Conservation (phyloP, 1,140 invertebrate species). For the Hypothenemus hampei region DNA sequence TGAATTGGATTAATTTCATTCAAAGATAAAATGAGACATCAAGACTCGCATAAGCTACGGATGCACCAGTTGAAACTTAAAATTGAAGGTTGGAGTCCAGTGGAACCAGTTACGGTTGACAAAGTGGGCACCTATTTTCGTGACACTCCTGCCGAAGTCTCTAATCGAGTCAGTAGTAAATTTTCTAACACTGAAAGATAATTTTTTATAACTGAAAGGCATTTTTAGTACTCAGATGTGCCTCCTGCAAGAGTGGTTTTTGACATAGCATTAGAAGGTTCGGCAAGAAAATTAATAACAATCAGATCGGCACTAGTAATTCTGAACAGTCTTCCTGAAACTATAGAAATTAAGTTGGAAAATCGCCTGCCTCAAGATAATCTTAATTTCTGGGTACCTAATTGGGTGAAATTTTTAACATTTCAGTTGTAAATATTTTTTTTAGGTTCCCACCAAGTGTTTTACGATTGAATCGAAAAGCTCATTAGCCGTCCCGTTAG, state of each 20-base stretch:
- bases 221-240: constrained; percentile 29
- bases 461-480: constrained; percentile 40
- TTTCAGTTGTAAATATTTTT: constrained; percentile 10
- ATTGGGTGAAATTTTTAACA: no score
- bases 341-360: constrained; percentile 67
- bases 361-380: constrained; percentile 44
- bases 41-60: constrained; percentile 72
- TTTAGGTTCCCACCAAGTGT: constrained; percentile 32
- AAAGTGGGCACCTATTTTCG: constrained; percentile 92
- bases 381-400: constrained; percentile 24
- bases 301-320: constrained; percentile 84
- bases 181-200: neutral
- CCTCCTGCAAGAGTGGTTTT: constrained; percentile 69
- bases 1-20: neutral
- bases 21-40: constrained; percentile 62
- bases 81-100: constrained; percentile 84
- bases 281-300: constrained; percentile 92
- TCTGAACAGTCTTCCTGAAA: constrained; percentile 68
- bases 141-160: constrained; percentile 57
- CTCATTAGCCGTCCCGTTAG: constrained; percentile 59
- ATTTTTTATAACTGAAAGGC: neutral
- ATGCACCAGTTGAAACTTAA: constrained; percentile 83
- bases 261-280: constrained; percentile 85
- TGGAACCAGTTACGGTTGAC: constrained; percentile 88
- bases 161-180: constrained; percentile 9